These are phyloP conservation scores for Macrobrachium nipponense DNA, from an alignment of 1,140 invertebrate species.

Conservation along the genomic window DNA sequence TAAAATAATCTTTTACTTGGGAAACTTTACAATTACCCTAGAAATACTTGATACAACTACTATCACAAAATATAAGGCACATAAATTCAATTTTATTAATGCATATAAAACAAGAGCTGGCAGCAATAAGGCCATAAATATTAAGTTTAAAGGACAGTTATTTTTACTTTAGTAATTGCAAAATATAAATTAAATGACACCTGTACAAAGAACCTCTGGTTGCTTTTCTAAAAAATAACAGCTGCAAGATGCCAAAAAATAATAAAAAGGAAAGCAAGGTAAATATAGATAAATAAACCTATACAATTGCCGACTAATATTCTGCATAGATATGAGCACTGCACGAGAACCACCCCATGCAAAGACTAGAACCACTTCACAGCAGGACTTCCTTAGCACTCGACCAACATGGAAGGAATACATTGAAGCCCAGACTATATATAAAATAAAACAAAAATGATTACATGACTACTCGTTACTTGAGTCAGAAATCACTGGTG, in stretches of 20 bases:
- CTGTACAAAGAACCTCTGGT: too few species aligned
- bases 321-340: conserved; percentile 27
- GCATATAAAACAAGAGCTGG: conserved; percentile 28
- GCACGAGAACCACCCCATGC: conserved; percentile 45
- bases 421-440: conserved; percentile 8
- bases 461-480: conserved; percentile 29
- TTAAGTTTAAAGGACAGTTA: too few species aligned
- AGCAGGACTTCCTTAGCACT: conserved; percentile 20
- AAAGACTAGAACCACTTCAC: conserved; percentile 54
- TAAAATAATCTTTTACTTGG: conserved; percentile 23
- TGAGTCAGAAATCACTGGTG: conserved; percentile 46
- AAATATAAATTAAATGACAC: too few species aligned
- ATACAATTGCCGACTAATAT: background rate
- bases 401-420: conserved; percentile 7
- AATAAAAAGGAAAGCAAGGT: too few species aligned
- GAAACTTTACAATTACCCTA: conserved; percentile 30
- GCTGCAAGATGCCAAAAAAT: too few species aligned
- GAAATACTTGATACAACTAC: conserved; percentile 46
- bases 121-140: too few species aligned
- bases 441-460: background rate
- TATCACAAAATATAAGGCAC: conserved; percentile 61
- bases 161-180: too few species aligned
- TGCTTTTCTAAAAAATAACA: too few species aligned
- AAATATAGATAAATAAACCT: too few species aligned
- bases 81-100: conserved; percentile 55